Base-by-base conservation (phyloP, 2,888 invertebrate species). In the Heliconius sara region DNA sequence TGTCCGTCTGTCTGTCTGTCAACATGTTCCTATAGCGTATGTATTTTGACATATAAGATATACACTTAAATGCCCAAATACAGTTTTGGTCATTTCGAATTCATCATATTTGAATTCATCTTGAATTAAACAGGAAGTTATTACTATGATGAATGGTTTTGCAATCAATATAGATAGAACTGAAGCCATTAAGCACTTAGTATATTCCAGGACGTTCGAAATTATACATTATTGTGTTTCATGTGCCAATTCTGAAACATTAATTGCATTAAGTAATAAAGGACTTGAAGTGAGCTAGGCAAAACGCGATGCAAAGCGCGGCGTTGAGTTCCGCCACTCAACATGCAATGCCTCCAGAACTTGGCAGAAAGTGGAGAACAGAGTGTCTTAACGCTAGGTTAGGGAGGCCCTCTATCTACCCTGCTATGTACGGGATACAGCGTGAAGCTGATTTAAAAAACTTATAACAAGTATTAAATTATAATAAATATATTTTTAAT, bases 151-250 rank as follows among this genome's bases (percentile, higher is more conserved):
- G 39, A 60, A 39, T 70, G 70, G 70, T 60, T 39, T 39, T 34
- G n/a, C 34, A 60, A 73, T 73, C 60, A n/a, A 60, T 73, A 57
- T 43, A 39, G 81, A 79, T 78, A 67, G 75, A 65, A 60, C 57
- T 79, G 79, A 78, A 77, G 79, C 60, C 60, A 73, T 73, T 73
- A 73, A 60, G 60, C 60, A 73, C 73, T 73, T 73, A 73, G 34
- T 7, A 16, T 39, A 25, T 25, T n/a, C 30, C 34, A 60, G 73
- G 73, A 60, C 34, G 60, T 16, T 60, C n/a, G 34, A 73, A 73
- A 73, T 73, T 73, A 60, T 60, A 60, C 34, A 60, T 73, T 73
- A 73, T 73, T 73, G 39, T 60, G 25, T 19, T 39, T 16, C 34
- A 16, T 25, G 73, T 60, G 60, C 57, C 60, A 73, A 73, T 60